Base-by-base conservation (phyloP, 2,113 vertebrate species). In the Ciconia maguari region DNA sequence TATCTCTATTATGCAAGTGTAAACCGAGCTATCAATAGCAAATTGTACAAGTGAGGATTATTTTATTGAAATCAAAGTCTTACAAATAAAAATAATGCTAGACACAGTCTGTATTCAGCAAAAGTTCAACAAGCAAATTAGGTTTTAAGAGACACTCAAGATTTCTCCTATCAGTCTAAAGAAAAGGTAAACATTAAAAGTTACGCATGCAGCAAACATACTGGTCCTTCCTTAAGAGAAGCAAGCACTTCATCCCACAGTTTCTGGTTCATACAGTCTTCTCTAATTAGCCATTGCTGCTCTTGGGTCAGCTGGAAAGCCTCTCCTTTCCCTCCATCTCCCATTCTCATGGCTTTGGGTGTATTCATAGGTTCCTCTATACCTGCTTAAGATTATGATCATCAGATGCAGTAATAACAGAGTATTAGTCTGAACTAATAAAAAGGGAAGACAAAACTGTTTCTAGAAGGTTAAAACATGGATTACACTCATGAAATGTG, bases 181-280 rank as follows among this genome's bases (percentile, higher is more conserved):
- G 24, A 72, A 94, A 86, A 66, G 22, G 7, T 25, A 76, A 96
- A 72, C 36, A 68, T 57, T 29, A 48, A 91, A 83, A 92, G 76
- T 11, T 16, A 54, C 22, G 26, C 78, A 96, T 70, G 68, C 11
- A 78, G 64, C 42, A 96, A 96, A 98, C 98, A 71, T 99, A 99
- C 99, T 96, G 99, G 99, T 96, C 99, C 99, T 98, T 99, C 99
- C 95, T 98, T 98, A 55, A 99, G 99, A 92, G 98, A 98, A 83
- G 97, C 98, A 96, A 99, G 98, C 89, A 99, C 99, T 98, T 99
- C 99, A 96, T 99, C 99, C 99, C 99, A 99, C 36, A 99, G 96
- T 94, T 99, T 99, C 98, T 98, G 99, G 97, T 99, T 99, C 95
- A 98, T 98, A n/a, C 97, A 97, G 86, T 99, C 99, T 97, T 99